Percentiles rank a stretch among this genome's conserved stretches.
phyloP scores from a whole-genome alignment of 2,797 vertebrate species.

The Phoeniculus purpureus region DNA sequence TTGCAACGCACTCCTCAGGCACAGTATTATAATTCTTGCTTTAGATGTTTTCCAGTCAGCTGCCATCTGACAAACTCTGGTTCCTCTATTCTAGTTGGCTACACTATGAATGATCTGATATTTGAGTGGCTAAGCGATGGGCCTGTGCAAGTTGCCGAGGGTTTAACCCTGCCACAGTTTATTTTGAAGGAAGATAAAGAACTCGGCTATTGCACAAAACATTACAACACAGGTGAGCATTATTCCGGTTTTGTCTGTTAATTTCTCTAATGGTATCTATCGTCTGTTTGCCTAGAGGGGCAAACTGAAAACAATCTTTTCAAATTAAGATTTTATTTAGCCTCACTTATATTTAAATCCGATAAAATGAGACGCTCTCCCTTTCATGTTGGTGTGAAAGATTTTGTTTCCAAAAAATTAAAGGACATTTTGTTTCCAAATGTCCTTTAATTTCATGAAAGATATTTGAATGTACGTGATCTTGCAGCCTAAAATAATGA shows the following conservation, averaged over 20 bases:
- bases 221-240: conserved; percentile 94
- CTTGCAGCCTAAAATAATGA: neutral
- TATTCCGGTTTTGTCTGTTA: neutral
- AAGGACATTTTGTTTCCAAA: neutral
- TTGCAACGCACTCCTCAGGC: neutral
- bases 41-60: neutral
- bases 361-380: neutral
- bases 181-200: conserved; percentile 96
- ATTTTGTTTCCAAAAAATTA: neutral
- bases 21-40: neutral
- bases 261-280: neutral
- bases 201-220: conserved; percentile 96
- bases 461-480: neutral
- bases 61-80: conserved; percentile 34
- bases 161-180: conserved; percentile 96
- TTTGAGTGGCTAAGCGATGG: conserved; percentile 96
- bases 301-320: neutral
- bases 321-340: neutral
- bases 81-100: conserved; percentile 87
- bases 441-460: neutral
- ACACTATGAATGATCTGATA: conserved; percentile 98
- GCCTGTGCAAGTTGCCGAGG: conserved; percentile 95
- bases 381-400: neutral
- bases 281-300: neutral
- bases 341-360: neutral